These are phyloP conservation scores for Agrilus mali DNA, from an alignment of 2,888 invertebrate genomes.

Conservation along the genomic window DNA sequence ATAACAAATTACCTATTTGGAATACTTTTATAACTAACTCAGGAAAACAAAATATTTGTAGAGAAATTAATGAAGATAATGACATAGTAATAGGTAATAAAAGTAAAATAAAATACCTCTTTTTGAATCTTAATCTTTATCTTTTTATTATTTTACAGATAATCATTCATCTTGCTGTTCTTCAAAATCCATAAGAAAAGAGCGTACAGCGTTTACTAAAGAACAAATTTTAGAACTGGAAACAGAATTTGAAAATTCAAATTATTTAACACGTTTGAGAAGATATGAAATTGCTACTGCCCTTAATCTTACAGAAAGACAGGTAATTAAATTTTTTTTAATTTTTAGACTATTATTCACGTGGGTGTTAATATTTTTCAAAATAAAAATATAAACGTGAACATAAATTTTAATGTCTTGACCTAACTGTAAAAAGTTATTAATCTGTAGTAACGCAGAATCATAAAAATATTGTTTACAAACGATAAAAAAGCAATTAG, in stretches of 20 bases:
- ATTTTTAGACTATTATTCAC: not conserved
- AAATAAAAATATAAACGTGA: not conserved
- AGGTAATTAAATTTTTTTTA: slow-evolving; percentile 41
- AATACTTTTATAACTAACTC: too few species aligned
- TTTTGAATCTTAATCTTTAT: not conserved
- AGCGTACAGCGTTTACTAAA: slow-evolving; percentile 89
- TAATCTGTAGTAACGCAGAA: too few species aligned
- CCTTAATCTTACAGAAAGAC: slow-evolving; percentile 79
- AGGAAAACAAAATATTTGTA: too few species aligned
- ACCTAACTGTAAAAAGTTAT: too few species aligned
- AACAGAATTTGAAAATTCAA: slow-evolving; percentile 74
- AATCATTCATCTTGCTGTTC: slow-evolving; percentile 10
- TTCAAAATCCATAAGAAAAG: slow-evolving; percentile 51
- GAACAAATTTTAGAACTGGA: slow-evolving; percentile 77
- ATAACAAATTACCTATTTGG: too few species aligned
- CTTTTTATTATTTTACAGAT: slow-evolving; percentile 14
- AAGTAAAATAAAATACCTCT: too few species aligned
- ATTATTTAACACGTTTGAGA: slow-evolving; percentile 79
- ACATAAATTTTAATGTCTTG: too few species aligned
- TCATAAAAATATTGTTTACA: too few species aligned
- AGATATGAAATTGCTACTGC: slow-evolving; percentile 90
- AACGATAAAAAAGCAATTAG: too few species aligned
- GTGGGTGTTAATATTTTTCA: not conserved
- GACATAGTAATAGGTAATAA: too few species aligned
- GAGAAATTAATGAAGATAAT: too few species aligned